phyloP scores from a whole-genome alignment of 1,140 invertebrate genomes.

The Samia ricini region DNA sequence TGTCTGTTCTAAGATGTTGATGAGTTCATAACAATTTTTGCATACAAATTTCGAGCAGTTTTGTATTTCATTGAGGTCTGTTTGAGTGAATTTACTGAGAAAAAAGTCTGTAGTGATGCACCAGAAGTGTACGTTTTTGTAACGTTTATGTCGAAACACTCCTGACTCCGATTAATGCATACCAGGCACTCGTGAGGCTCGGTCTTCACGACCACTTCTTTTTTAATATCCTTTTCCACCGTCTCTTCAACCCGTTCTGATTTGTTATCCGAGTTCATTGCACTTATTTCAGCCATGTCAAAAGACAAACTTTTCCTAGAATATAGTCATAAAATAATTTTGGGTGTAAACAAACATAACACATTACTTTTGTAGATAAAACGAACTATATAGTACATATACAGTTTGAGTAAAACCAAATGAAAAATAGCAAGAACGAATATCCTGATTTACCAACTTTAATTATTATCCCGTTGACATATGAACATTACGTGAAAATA shows the following conservation, averaged over 20 bases:
- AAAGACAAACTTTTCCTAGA: slow-evolving; percentile 11
- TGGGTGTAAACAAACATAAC: slow-evolving; percentile 1
- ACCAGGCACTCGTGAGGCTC: slow-evolving; percentile 58
- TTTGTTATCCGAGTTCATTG: slow-evolving; percentile 38
- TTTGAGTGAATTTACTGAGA: slow-evolving; percentile 46
- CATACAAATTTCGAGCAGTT: slow-evolving; percentile 49
- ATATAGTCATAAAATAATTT: slow-evolving; percentile 7
- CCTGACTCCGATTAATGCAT: slow-evolving; percentile 41
- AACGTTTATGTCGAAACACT: slow-evolving; percentile 39
- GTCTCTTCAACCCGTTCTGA: slow-evolving; percentile 29
- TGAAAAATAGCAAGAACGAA: slow-evolving; percentile 1
- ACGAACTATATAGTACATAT: slow-evolving; percentile 13
- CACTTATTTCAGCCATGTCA: slow-evolving; percentile 43
- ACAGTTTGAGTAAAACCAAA: neutral
- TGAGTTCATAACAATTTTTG: slow-evolving; percentile 55
- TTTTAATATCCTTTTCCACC: slow-evolving; percentile 43
- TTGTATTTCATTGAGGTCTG: slow-evolving; percentile 29
- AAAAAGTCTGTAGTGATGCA: slow-evolving; percentile 45
- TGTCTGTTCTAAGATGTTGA: slow-evolving; percentile 58
- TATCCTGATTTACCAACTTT: neutral
- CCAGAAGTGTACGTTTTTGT: slow-evolving; percentile 45
- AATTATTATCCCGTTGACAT: slow-evolving; percentile 5
- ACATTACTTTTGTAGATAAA: slow-evolving; percentile 15
- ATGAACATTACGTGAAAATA: slow-evolving; percentile 2
- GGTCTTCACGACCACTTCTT: slow-evolving; percentile 51